phyloP scores from a whole-genome alignment of 1,140 invertebrate genomes.

The Ruditapes philippinarum region DNA sequence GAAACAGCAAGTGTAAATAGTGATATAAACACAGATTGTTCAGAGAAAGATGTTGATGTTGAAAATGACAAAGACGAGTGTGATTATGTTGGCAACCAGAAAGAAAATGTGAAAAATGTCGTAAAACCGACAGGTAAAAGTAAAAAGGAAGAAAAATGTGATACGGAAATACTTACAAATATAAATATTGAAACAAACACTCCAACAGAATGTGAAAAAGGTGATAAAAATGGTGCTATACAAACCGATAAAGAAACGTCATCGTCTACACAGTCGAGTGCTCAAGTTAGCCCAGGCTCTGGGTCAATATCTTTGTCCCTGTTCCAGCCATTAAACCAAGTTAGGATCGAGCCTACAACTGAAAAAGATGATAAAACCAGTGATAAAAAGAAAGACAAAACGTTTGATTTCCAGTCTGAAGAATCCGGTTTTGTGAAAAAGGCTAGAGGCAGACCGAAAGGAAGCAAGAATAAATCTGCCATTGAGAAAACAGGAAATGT shows the following conservation, averaged over 20 bases:
- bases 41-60: not conserved
- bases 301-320: slow-evolving; percentile 43
- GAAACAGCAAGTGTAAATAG: slow-evolving; percentile 16
- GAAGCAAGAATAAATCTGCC: slow-evolving; percentile 36
- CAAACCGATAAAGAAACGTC: slow-evolving; percentile 11
- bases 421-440: not conserved
- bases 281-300: slow-evolving; percentile 35
- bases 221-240: slow-evolving; percentile 2
- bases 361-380: not conserved
- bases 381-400: not conserved
- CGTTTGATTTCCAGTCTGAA: not conserved
- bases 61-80: not conserved
- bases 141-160: not conserved
- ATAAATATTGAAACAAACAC: slow-evolving; percentile 13
- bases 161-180: slow-evolving; percentile 9
- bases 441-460: slow-evolving; percentile 27
- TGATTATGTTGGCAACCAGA: not conserved
- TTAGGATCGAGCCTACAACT: not conserved
- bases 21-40: not conserved
- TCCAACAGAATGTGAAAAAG: not conserved
- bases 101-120: not conserved
- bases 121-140: not conserved
- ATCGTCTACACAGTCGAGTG: slow-evolving; percentile 13
- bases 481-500: not conserved
- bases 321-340: slow-evolving; percentile 50